Evolutionary conservation across 2,888 invertebrate genomes (phyloP), one percentile per base, ranked within the genome.

Genomic region (Andricus quercusramuli): DNA sequence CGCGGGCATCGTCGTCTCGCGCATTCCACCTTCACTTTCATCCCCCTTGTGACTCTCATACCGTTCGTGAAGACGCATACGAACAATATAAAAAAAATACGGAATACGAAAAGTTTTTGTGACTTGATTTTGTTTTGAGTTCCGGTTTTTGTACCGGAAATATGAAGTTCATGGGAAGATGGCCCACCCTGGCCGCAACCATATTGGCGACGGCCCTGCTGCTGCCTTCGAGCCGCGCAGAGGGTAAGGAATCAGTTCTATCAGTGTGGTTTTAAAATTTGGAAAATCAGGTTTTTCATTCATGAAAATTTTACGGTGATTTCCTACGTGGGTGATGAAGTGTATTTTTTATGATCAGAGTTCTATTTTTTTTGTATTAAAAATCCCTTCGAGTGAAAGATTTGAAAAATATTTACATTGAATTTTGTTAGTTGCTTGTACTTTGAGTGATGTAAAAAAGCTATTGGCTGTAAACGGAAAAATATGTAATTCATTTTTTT

Each of bases 111-210:
- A 17, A 62, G 62, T 79, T 79, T 67, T 76, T 77, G 79, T 79
- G 79, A 56, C 17, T 66, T 44, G 5, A 29, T 78, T 76, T 80
- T 56, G 17, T 78, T 67, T 37, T 67, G 13, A 22, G n/a, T 67
- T 67, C 67, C 13, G 67, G 41, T 6, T 37, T 67, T 67, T 22
- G n/a, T n/a, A 17, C 77, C 65, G 79, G 82, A 82, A 86, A 78
- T 82, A 92, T 92, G 90, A 90, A 88, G 86, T 87, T 85, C 88
- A 83, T 86, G 77, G 87, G 84, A 82, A 88, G 86, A 78, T 90
- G 91, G 91, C 88, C 88, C 84, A 83, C 88, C 79, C 79, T 90
- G 87, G 90, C 90, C 81, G 87, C 89, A 78, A 84, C 87, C 83
- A 82, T 90, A 74, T 87, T 92, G 13, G 88, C 90, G 29, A 84